Evolutionary conservation across 2,113 vertebrate species (phyloP).

Genomic region (Genyomyrus donnyi): DNA sequence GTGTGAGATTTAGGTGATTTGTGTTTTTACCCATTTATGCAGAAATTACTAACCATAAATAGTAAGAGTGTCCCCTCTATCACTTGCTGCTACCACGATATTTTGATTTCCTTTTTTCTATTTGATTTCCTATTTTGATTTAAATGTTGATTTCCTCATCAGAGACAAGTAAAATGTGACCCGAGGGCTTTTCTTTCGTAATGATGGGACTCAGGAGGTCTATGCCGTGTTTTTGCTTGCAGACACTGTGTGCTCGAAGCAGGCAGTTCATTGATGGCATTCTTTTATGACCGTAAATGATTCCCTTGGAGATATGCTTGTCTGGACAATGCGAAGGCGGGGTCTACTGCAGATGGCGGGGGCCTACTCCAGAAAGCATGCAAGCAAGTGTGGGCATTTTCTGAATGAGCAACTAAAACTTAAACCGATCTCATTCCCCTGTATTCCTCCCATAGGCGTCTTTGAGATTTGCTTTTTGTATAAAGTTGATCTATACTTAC

Average conservation of each 20-base stretch:
- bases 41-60: not conserved
- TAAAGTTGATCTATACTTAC: not conserved
- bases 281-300: not conserved
- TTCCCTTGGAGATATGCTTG: not conserved
- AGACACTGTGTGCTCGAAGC: not conserved
- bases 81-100: not conserved
- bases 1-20: not conserved
- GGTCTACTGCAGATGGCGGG: no score
- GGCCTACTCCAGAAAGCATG: not conserved
- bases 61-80: not conserved
- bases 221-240: not conserved
- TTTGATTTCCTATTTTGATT: no score
- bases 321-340: not conserved
- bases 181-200: not conserved
- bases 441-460: not conserved
- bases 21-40: not conserved
- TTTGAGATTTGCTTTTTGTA: not conserved
- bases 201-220: not conserved
- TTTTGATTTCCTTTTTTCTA: not conserved
- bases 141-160: not conserved
- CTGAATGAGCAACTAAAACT: not conserved
- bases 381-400: not conserved
- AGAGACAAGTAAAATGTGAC: not conserved
- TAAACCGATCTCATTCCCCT: not conserved
- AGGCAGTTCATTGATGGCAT: not conserved